Conservation (phyloP, 2,888 invertebrate species). For the Hemithea aestivaria region DNA sequence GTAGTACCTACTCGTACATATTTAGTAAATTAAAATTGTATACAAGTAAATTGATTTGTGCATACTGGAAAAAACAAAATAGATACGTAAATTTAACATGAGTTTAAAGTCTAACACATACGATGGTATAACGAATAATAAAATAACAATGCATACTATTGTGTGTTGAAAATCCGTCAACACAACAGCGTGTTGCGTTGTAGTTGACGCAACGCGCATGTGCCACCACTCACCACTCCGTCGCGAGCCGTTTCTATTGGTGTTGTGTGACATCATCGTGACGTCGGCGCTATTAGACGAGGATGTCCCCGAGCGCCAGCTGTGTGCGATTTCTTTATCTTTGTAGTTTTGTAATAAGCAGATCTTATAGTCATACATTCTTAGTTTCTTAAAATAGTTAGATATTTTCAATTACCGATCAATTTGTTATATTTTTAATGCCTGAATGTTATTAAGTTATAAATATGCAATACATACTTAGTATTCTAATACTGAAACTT, state of each 20-base stretch:
- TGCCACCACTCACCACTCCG: conserved; percentile 41
- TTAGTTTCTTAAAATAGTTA: no score
- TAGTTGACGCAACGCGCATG: conserved; percentile 71
- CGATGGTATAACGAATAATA: not conserved
- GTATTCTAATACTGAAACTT: no score
- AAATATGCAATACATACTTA: no score
- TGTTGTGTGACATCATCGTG: conserved; percentile 74
- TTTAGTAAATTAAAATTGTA: no score
- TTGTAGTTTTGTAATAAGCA: no score
- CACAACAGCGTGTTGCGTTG: conserved; percentile 42
- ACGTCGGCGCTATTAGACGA: conserved; percentile 66
- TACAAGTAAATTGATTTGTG: no score
- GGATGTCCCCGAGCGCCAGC: conserved; percentile 62
- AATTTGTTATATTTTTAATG: no score
- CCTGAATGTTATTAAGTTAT: no score
- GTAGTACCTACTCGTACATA: no score
- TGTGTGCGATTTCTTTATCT: conserved; percentile 24
- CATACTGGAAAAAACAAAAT: not conserved
- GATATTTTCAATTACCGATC: no score
- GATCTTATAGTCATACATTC: no score
- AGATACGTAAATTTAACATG: not conserved
- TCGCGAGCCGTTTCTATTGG: conserved; percentile 57
- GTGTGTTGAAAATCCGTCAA: conserved; percentile 36
- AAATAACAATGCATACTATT: conserved; percentile 14
- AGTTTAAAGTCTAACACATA: not conserved